A percentile compares a stretch with the other conserved stretches of the same genome.
Conservation (phyloP, 92 coral and sea anemone genomes). For the Zoanthus gigantus region DNA sequence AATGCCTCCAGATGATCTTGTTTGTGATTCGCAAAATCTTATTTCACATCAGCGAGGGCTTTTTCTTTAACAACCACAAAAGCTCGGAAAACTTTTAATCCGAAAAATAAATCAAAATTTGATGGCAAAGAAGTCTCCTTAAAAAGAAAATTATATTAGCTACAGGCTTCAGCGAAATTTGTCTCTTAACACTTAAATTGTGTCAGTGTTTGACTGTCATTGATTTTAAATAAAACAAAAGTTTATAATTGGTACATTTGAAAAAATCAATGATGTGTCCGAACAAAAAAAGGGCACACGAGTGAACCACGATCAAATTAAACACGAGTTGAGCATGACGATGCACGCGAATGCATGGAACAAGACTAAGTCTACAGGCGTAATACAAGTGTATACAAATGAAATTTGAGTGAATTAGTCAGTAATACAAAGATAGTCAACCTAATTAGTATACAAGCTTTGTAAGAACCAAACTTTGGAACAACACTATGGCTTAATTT, state of each 20-base stretch:
- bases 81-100: not conserved
- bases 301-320: not conserved
- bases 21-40: not conserved
- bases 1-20: constrained; percentile 34
- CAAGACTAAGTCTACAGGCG: not conserved
- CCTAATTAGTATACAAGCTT: no score
- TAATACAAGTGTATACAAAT: no score
- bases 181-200: not conserved
- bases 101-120: not conserved
- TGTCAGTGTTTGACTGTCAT: not conserved
- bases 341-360: not conserved
- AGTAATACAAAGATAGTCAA: no score
- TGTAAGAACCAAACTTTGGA: no score
- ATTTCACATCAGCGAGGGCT: constrained; percentile 12
- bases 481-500: no score
- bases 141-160: not conserved
- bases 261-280: not conserved
- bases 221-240: not conserved
- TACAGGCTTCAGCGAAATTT: constrained; percentile 23
- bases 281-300: not conserved
- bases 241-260: not conserved
- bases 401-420: no score
- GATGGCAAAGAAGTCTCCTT: not conserved
- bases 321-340: not conserved
- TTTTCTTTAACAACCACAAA: not conserved